Conservation (phyloP, 2,888 invertebrate species). For the Molanna angustata region DNA sequence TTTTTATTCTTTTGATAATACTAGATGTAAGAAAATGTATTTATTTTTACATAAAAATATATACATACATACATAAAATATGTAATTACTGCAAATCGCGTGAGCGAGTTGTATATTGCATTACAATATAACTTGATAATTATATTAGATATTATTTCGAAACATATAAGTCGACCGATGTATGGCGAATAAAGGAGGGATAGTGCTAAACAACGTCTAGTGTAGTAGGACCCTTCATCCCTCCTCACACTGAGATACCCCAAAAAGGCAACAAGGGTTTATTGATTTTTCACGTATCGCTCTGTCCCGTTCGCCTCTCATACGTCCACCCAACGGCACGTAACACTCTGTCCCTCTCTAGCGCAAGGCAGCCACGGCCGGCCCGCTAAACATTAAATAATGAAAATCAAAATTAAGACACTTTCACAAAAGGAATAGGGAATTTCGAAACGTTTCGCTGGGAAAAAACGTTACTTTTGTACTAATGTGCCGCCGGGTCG, state of each 20-base stretch:
- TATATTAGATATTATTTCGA: no score
- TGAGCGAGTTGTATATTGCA: no score
- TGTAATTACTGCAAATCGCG: no score
- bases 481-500: background rate
- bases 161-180: no score
- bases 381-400: background rate
- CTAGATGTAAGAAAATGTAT: no score
- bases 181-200: no score
- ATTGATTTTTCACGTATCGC: constrained; percentile 28
- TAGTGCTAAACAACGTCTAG: no score
- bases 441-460: background rate
- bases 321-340: background rate
- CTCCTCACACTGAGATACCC: constrained; percentile 11
- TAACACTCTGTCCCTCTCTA: constrained; percentile 12
- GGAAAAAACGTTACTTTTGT: background rate
- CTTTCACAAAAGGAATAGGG: background rate
- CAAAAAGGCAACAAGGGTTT: constrained; percentile 27
- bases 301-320: constrained; percentile 14
- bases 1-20: no score
- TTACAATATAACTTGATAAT: no score
- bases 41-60: no score
- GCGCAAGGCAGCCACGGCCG: background rate
- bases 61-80: no score
- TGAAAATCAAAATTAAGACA: background rate
- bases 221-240: constrained; percentile 17